These are phyloP conservation scores for Actias luna DNA, from an alignment of 2,888 invertebrate genomes.

Conservation along the genomic window DNA sequence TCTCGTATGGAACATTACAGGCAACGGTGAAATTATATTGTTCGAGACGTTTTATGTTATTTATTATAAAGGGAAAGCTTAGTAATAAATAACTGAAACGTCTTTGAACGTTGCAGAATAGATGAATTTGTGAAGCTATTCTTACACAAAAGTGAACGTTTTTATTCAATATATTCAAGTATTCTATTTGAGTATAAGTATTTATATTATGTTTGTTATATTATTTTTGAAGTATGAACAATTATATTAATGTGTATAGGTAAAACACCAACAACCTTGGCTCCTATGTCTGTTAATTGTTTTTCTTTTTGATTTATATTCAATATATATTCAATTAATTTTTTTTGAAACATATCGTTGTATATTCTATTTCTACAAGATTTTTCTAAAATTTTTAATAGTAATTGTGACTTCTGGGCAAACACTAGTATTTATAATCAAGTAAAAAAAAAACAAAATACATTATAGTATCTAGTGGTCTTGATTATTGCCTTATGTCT, in stretches of 20 bases:
- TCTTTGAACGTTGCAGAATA: constrained; percentile 33
- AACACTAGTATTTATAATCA: neutral
- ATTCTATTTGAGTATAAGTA: neutral
- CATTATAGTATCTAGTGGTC: too few relatives aligned
- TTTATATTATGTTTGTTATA: neutral
- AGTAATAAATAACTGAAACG: constrained; percentile 49
- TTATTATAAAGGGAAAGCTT: constrained; percentile 58
- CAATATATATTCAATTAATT: too few relatives aligned
- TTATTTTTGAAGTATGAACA: neutral
- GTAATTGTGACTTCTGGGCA: too few relatives aligned
- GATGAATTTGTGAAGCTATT: constrained; percentile 1
- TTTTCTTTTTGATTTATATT: too few relatives aligned
- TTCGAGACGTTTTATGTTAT: constrained; percentile 66
- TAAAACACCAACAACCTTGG: too few relatives aligned
- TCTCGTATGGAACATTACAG: constrained; percentile 72
- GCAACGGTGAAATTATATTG: constrained; percentile 70
- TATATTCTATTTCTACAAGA: too few relatives aligned
- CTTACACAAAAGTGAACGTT: neutral
- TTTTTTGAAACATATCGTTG: too few relatives aligned
- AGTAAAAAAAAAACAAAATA: neutral
- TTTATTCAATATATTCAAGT: neutral
- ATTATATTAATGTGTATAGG: too few relatives aligned
- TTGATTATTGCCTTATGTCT: too few relatives aligned
- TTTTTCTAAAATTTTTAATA: too few relatives aligned
- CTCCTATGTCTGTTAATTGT: too few relatives aligned